Evolutionary conservation across 1,140 invertebrate species (phyloP).

Genomic region (Camponotus pennsylvanicus): DNA sequence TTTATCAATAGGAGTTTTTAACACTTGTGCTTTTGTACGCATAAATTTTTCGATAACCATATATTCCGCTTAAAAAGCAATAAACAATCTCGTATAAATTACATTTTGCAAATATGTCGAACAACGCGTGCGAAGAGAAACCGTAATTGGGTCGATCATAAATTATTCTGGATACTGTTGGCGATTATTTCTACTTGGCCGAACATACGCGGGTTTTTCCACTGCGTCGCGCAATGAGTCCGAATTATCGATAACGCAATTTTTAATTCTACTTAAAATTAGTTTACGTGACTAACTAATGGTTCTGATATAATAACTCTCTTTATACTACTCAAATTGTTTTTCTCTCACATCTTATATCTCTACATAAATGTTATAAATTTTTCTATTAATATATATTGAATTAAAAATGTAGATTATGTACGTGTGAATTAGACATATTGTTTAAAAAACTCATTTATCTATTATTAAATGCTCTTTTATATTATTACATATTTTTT

Average conservation of each 20-base stretch:
- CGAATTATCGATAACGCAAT: conserved; percentile 27
- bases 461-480: background rate
- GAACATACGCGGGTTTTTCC: conserved; percentile 52
- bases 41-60: conserved; percentile 31
- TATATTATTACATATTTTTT: background rate
- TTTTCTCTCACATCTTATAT: background rate
- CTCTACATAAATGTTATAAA: too few relatives aligned
- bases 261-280: conserved; percentile 26
- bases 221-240: conserved; percentile 22
- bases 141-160: conserved; percentile 50
- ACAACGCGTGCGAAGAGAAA: conserved; percentile 24
- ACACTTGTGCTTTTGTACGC: background rate
- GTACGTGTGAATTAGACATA: background rate
- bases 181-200: conserved; percentile 56
- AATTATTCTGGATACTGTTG: conserved; percentile 52
- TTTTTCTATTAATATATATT: background rate
- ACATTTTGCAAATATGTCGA: conserved; percentile 51
- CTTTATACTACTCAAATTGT: background rate
- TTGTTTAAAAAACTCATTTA: background rate
- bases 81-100: conserved; percentile 35
- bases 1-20: background rate
- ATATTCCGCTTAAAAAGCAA: conserved; percentile 25
- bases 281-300: background rate
- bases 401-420: background rate
- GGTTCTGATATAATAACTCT: background rate